Base-by-base conservation (phyloP, 2,888 invertebrate genomes). In the Blastobasis lacticolella region DNA sequence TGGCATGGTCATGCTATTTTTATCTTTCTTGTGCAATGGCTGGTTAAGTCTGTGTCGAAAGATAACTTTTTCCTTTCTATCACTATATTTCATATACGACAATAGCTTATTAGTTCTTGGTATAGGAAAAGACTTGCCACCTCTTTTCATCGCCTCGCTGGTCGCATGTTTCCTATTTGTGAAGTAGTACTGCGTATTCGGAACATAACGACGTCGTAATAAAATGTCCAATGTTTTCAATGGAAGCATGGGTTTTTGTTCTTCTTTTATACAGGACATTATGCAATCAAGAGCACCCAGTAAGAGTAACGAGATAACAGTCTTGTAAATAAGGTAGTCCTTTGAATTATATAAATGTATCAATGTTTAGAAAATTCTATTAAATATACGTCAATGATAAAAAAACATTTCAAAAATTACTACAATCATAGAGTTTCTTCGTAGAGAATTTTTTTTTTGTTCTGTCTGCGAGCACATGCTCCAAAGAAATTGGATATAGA, bases 181-280 rank as follows among this genome's bases (percentile, higher is more conserved):
- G 63, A 86, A 86, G 60, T 89, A 89, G 64, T 79, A 75, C 63
- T 89, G 88, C 7, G 88, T 85, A 52, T 86, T 89, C 43, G 73
- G 78, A 49, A 88, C 71, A 63, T 86, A 75, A 4, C 88, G 81
- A n/a, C 84, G 78, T 57, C 88, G 67, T 57, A 86, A 87, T 67
- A 88, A 78, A 50, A 84, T 66, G 61, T 89, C 87, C 55, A 88
- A 69, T 48, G 81, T 83, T 68, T 88, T 88, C 52, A 80, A 44
- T 5, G 88, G 87, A 43, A 83, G 73, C 69, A 88, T 78, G 8
- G 87, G 82, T 52, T 85, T 85, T 5, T 68, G 75, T 60, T 81
- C 67, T 60, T 81, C 77, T 47, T 78, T 57, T 46, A 78, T 59
- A 57, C 82, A 84, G 54, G 23, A 23, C 23, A 23, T 23, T 23